Base-by-base conservation (phyloP, 2,888 invertebrate genomes). In the Cremastobaeus sp. region DNA sequence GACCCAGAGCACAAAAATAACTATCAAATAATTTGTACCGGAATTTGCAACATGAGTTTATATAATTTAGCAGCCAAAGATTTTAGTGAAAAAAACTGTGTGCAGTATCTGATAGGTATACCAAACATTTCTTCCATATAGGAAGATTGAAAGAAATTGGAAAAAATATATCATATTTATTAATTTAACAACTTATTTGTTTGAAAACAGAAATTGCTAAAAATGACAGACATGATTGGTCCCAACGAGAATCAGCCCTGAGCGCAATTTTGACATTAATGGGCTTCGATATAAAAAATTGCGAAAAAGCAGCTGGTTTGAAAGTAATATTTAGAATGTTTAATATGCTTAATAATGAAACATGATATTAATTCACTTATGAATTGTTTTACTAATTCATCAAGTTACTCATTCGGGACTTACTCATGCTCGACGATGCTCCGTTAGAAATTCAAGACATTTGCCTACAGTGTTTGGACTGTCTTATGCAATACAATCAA, bases 241-340 rank as follows among this genome's bases (percentile, higher is more conserved):
- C 55, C 0, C 30, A 72, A 0, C 82, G 80, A n/a, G 73, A 82
- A 5, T 59, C 81, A 0, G 85, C 83, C 0, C 41, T 76, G 4
- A 82, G 77, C 6, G 82, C 84, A 0, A 50, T 85, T 0, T 81
- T 78, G 9, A 78, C 81, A 52, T 62, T 86, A 14, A 76, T 84
- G 4, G 55, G 30, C 2, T 74, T 68, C 12, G 74, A 81, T 43
- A 32, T 18, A 2, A 75, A 74, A 25, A 83, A 82, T 65, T 81
- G 83, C 37, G 20, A 75, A 8, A 65, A 77, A 12, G 78, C 83
- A 14, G 47, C 81, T 1, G 59, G 78, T 2, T 20, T 77, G 17
- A 69, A 78, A 28, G 83, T 60, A 81, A 21, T 78, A 79, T 25
- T 8, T 3, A 25, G 3, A 8, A 25, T 5, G 8, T 5, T 5